Base-by-base conservation (phyloP, 2,113 vertebrate genomes). In the Catharus fuscescens region DNA sequence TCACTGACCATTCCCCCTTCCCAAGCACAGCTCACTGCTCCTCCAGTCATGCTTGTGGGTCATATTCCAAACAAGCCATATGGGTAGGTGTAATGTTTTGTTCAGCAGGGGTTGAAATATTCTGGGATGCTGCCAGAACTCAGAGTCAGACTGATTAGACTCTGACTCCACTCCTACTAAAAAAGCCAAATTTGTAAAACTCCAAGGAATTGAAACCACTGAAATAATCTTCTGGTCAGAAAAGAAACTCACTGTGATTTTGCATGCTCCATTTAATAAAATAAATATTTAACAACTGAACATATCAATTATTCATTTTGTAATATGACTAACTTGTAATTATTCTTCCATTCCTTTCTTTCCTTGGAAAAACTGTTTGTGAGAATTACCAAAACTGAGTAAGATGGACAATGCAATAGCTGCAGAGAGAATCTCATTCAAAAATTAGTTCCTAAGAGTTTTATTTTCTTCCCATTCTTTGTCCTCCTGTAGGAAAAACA, bases 231-330 rank as follows among this genome's bases (percentile, higher is more conserved):
- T 80, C 71, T 76, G 57, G n/a, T 57, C 52, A 72, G 82, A 80
- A 93, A 23, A 94, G 80, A 84, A 94, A 84, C 57, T 77, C 8
- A 1, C 31, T 70, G 54, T 54, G 90, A 77, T 79, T 95, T 44
- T 80, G 72, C 52, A 88, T 31, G 40, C 61, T 84, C 45, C 69
- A 69, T 96, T 95, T 96, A 97, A 94, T 95, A 93, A 96, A 95
- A 95, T 96, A 95, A 96, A 96, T 96, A 96, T 91, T 94, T 94
- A 92, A 95, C 89, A 93, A 88, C 72, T 16, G 18, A 90, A 88
- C 19, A 20, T 32, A 92, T 96, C 18, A 86, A 95, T 95, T 93
- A 96, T 96, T 97, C 36, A 95, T 95, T 90, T 32, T 74, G 52
- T 56, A 95, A 72, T 65, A 88, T 21, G 28, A 71, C 88, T 86